Percentiles rank a stretch among this genome's conserved stretches.
phyloP scores from a whole-genome alignment of 2,888 invertebrate genomes.

The Lagria hirta region DNA sequence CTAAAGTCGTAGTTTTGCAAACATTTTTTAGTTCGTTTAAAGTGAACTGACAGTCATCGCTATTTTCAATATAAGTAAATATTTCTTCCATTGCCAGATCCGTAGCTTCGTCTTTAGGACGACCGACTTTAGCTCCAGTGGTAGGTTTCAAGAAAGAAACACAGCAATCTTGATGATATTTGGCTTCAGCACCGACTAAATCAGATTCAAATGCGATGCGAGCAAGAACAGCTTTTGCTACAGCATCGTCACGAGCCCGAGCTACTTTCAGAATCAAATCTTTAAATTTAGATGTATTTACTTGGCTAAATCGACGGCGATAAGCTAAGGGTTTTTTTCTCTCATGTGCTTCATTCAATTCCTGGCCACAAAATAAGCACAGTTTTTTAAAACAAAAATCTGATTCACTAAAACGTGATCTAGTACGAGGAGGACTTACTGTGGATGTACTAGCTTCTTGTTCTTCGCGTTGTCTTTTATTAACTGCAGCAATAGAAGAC shows the following conservation, averaged over 20 bases:
- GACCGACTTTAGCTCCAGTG: conserved; percentile 44
- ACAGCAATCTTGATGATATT: conserved; percentile 43
- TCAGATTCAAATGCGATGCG: conserved; percentile 36
- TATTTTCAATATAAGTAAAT: conserved; percentile 45
- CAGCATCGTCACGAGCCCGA: conserved; percentile 31
- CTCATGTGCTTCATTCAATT: conserved; percentile 42
- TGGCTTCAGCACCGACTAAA: conserved; percentile 42
- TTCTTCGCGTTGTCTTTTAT: too few relatives aligned
- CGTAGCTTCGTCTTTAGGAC: conserved; percentile 41
- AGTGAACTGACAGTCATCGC: conserved; percentile 37
- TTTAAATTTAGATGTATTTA: conserved; percentile 36
- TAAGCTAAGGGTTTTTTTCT: conserved; percentile 38
- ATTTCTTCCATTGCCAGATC: conserved; percentile 45
- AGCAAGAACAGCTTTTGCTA: conserved; percentile 41
- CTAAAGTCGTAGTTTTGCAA: conserved; percentile 34
- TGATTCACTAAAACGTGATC: conserved; percentile 22
- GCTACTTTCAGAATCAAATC: conserved; percentile 33
- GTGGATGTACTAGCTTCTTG: too few relatives aligned
- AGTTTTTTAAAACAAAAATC: conserved; percentile 40
- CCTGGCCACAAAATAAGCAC: conserved; percentile 46
- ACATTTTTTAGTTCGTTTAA: conserved; percentile 34
- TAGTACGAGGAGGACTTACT: too few relatives aligned
- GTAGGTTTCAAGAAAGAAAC: conserved; percentile 39
- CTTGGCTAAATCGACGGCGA: conserved; percentile 36
- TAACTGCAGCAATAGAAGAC: too few relatives aligned